Conservation (phyloP, 1,140 invertebrate genomes). For the Trichonephila clavipes region DNA sequence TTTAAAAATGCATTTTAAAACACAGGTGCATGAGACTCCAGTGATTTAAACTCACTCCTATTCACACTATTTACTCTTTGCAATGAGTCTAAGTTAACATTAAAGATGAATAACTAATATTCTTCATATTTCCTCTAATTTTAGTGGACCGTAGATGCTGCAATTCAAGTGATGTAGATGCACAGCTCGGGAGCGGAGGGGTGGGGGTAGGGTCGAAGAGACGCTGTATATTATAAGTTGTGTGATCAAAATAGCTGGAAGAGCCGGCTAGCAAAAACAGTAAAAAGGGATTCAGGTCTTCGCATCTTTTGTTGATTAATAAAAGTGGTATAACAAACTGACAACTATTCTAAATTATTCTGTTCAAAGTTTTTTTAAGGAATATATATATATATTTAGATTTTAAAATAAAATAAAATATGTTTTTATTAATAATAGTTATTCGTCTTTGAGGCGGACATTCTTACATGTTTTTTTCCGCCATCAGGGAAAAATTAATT, state of each 20-base stretch:
- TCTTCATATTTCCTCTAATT: background rate
- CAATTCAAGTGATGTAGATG: background rate
- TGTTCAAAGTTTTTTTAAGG: too few species aligned
- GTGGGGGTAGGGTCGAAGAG: background rate
- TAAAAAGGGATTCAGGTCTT: background rate
- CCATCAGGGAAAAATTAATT: too few species aligned
- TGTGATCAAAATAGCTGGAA: constrained; percentile 21
- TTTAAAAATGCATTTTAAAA: background rate
- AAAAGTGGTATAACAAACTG: background rate
- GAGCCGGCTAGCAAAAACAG: background rate
- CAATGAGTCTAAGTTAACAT: background rate
- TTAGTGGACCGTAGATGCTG: background rate
- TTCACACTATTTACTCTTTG: background rate
- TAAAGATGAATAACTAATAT: background rate
- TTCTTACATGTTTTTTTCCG: too few species aligned
- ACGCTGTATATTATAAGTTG: constrained; percentile 8
- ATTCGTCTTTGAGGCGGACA: too few species aligned
- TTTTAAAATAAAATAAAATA: too few species aligned
- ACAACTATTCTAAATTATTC: too few species aligned
- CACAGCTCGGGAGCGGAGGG: background rate
- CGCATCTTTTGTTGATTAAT: background rate
- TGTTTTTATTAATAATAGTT: too few species aligned
- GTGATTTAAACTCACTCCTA: background rate
- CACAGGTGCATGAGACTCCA: background rate
- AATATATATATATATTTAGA: too few species aligned